A percentile compares a stretch with the other conserved stretches of the same genome.
phyloP scores from a whole-genome alignment of 2,113 vertebrate genomes.

The Paedocypris sp. region DNA sequence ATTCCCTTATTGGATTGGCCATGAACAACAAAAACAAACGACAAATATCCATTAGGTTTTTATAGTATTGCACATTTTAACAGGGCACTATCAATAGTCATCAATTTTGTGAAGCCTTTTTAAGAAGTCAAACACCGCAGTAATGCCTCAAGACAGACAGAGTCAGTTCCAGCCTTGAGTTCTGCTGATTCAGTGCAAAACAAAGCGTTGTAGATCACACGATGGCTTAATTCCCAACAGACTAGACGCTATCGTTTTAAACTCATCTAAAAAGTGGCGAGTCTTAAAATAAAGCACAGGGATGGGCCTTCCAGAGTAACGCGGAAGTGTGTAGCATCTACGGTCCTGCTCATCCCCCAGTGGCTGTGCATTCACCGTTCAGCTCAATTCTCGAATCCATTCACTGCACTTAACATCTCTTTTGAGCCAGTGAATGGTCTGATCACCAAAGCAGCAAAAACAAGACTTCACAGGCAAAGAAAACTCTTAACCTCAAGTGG shows the following conservation, averaged over 20 bases:
- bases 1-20: no score
- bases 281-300: not conserved
- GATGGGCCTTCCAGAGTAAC: no score
- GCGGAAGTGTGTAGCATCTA: not conserved
- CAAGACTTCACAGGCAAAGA: not conserved
- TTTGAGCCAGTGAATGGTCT: not conserved
- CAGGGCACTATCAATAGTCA: no score
- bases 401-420: not conserved
- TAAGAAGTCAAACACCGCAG: no score
- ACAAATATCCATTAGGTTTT: no score
- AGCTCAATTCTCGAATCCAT: not conserved
- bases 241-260: not conserved
- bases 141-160: not conserved
- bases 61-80: no score
- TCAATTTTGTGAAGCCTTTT: no score
- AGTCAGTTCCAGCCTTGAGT: not conserved
- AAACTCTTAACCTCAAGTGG: constrained; percentile 1
- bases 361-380: not conserved
- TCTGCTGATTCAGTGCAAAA: not conserved
- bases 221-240: not conserved
- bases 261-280: no score
- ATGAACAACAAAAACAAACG: no score
- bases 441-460: constrained; percentile 18
- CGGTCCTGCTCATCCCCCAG: not conserved
- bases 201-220: not conserved